Conservation (phyloP, 2,113 vertebrate genomes). For the Apus apus region DNA sequence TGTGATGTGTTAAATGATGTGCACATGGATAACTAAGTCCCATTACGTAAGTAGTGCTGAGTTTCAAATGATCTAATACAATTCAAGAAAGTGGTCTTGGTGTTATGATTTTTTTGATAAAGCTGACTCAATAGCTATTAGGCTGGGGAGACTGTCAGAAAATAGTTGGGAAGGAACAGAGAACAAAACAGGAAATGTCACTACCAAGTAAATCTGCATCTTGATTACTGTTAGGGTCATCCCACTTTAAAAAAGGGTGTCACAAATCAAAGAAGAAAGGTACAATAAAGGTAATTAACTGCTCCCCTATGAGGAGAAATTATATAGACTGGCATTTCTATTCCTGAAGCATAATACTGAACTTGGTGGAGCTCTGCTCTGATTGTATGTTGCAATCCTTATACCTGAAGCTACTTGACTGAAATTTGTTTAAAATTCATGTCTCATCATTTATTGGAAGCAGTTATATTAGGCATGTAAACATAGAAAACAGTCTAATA, state of each 20-base stretch:
- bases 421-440: not conserved
- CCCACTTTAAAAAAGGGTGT: not conserved
- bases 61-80: not conserved
- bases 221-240: not conserved
- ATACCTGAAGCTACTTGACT: not conserved
- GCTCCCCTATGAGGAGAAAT: not conserved
- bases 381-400: not conserved
- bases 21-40: not conserved
- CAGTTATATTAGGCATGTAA: not conserved
- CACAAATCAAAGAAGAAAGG: not conserved
- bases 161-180: not conserved
- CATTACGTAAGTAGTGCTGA: not conserved
- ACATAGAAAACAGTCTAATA: not conserved
- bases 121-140: not conserved
- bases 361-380: not conserved
- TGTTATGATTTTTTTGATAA: not conserved
- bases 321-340: accelerated
- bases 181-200: not conserved
- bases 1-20: not conserved
- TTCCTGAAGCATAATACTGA: not conserved
- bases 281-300: not conserved
- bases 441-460: not conserved
- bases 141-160: not conserved
- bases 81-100: not conserved
- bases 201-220: not conserved